Evolutionary conservation across 1,140 invertebrate genomes (phyloP), one percentile per base, ranked within the genome.

Genomic region (Cotesia chilonis): DNA sequence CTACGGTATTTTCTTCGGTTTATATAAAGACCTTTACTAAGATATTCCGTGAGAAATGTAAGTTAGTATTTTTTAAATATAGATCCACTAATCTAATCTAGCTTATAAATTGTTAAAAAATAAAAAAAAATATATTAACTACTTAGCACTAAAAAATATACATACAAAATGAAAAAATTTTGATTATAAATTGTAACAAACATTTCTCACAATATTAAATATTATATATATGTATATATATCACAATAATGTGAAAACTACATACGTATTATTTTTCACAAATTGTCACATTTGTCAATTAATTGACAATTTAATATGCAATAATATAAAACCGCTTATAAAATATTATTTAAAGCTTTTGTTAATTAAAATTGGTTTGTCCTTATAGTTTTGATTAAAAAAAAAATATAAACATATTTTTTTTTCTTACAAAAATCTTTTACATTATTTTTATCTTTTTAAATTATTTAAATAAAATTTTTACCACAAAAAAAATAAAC

Each of bases 21-120:
- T 47, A 47, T 47, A 47, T 47, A 47, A 47, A 47, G 10, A 47
- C 0, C 10, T 60, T 54, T 59, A 69, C 60, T 71, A 64, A 65
- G 64, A 65, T 47, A 71, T 67, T 72, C 60, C 72, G 70, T 75
- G 70, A 70, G 70, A 72, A 75, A 68, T 68, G 52, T 69, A 70
- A 14, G 60, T 66, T 68, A 17, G 59, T 61, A 35, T 14, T 20
- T 38, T 51, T 38, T 51, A 7, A 12, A 6, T 54, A 28, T 37
- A 38, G 63, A 28, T 28, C 28, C 28, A 47, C 41, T 47, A 47
- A 47, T 47, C 41, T 47, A 47, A 47, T 47, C 41, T 47, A 47
- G 41, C 41, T 6, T 47, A 47, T 47, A 47, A 47, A 47, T 9
- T 47, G 10, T 47, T 9, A 47, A 47, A 47, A 2, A 47, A 47